Percentiles rank a stretch among this genome's conserved stretches.
Conservation (phyloP, 2,888 invertebrate genomes). For the Altica lythri region DNA sequence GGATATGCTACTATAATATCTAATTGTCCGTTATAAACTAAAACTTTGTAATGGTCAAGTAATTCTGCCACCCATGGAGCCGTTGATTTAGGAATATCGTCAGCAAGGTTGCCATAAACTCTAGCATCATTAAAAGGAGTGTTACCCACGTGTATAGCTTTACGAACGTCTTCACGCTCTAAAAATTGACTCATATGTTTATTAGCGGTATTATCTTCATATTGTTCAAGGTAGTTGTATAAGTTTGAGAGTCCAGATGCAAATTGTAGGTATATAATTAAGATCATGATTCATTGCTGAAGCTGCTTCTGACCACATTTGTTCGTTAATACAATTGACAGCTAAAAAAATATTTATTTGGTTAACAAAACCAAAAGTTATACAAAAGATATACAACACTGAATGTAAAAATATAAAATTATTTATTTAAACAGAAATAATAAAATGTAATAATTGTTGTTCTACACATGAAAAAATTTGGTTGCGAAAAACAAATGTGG, state of each 20-base stretch:
- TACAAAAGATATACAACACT: no score
- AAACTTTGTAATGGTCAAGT: conserved; percentile 67
- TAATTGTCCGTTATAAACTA: conserved; percentile 86
- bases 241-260: conserved; percentile 3
- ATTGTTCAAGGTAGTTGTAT: conserved; percentile 14
- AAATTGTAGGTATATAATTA: background rate
- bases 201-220: conserved; percentile 23
- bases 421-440: no score
- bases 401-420: no score
- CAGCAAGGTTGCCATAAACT: conserved; percentile 8
- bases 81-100: conserved; percentile 32
- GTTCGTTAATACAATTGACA: no score
- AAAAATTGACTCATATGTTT: conserved; percentile 43
- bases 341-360: no score
- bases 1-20: conserved; percentile 89
- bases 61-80: conserved; percentile 58
- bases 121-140: conserved; percentile 50
- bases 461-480: no score
- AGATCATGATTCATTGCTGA: conserved; percentile 8
- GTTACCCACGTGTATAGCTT: conserved; percentile 82
- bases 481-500: no score
- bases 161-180: conserved; percentile 62
- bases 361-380: no score
- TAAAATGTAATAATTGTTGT: no score
- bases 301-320: no score